phyloP scores from a whole-genome alignment of 2,888 invertebrate species.

The Drosophila pseudotalamancana region DNA sequence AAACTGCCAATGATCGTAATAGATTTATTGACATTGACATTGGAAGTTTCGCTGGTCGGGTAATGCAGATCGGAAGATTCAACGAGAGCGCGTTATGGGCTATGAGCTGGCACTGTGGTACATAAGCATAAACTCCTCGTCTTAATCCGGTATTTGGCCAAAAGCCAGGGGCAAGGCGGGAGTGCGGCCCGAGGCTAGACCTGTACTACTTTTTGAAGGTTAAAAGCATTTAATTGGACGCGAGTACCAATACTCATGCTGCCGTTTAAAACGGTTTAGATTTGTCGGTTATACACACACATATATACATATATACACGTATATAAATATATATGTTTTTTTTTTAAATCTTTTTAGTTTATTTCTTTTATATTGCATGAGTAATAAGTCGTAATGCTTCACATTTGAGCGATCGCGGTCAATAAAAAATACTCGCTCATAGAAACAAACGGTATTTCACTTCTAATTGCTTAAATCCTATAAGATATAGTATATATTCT shows the following conservation, averaged over 20 bases:
- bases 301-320: background rate
- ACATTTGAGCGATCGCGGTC: slow-evolving; percentile 81
- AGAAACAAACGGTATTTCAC: slow-evolving; percentile 2
- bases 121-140: slow-evolving; percentile 50
- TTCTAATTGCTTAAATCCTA: slow-evolving; percentile 1
- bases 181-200: slow-evolving; percentile 57
- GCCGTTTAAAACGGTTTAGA: slow-evolving; percentile 57
- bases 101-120: background rate
- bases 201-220: slow-evolving; percentile 81
- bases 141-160: slow-evolving; percentile 67
- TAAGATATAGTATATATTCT: background rate
- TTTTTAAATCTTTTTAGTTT: slow-evolving; percentile 30
- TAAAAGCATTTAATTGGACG: slow-evolving; percentile 71
- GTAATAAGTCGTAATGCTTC: slow-evolving; percentile 55
- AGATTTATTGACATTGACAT: slow-evolving; percentile 78
- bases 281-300: slow-evolving; percentile 39
- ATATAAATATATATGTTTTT: background rate
- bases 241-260: slow-evolving; percentile 32
- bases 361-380: slow-evolving; percentile 52
- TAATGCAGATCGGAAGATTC: slow-evolving; percentile 50
- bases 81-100: slow-evolving; percentile 40
- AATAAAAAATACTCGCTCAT: slow-evolving; percentile 48
- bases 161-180: slow-evolving; percentile 25
- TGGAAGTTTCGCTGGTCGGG: slow-evolving; percentile 61
- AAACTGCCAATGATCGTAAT: slow-evolving; percentile 23